A percentile compares a stretch with the other conserved stretches of the same genome.
phyloP scores from a whole-genome alignment of 2,888 invertebrate genomes.

The Ophioninae sp. region DNA sequence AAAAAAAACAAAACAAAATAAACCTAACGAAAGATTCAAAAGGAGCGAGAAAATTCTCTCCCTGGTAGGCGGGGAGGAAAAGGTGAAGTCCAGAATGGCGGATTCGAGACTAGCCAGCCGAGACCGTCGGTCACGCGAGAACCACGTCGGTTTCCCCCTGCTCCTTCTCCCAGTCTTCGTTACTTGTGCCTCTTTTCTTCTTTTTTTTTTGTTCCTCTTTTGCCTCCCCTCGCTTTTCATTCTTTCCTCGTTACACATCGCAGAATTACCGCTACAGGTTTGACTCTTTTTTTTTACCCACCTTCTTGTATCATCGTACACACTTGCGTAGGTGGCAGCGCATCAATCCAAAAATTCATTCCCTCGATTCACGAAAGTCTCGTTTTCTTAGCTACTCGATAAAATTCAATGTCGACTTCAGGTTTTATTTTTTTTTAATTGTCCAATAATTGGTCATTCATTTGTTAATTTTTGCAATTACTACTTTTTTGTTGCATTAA shows the following conservation, averaged over 20 bases:
- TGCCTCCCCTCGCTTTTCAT: constrained; percentile 9
- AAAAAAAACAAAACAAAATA: constrained; percentile 18
- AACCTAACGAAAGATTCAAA: background rate
- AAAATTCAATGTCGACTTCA: background rate
- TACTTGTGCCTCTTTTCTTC: constrained; percentile 33
- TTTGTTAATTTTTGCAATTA: too few relatives aligned
- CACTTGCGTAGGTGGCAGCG: background rate
- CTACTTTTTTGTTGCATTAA: too few relatives aligned
- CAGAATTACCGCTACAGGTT: constrained; percentile 19
- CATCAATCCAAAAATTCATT: constrained; percentile 35
- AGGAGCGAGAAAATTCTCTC: constrained; percentile 32
- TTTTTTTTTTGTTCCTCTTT: constrained; percentile 16
- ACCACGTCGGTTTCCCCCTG: constrained; percentile 59
- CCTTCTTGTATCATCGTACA: background rate
- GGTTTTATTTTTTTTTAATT: too few relatives aligned
- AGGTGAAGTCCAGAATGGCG: constrained; percentile 67
- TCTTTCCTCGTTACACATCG: constrained; percentile 31
- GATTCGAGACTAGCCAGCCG: constrained; percentile 67
- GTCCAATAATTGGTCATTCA: too few relatives aligned
- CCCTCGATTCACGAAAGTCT: constrained; percentile 24
- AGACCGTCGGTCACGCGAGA: constrained; percentile 79
- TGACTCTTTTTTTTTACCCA: constrained; percentile 1
- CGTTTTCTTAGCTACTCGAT: background rate
- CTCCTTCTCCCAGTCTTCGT: constrained; percentile 39
- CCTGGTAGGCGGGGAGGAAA: constrained; percentile 41